phyloP scores from a whole-genome alignment of 2,888 invertebrate species.

The Campoletis raptor region DNA sequence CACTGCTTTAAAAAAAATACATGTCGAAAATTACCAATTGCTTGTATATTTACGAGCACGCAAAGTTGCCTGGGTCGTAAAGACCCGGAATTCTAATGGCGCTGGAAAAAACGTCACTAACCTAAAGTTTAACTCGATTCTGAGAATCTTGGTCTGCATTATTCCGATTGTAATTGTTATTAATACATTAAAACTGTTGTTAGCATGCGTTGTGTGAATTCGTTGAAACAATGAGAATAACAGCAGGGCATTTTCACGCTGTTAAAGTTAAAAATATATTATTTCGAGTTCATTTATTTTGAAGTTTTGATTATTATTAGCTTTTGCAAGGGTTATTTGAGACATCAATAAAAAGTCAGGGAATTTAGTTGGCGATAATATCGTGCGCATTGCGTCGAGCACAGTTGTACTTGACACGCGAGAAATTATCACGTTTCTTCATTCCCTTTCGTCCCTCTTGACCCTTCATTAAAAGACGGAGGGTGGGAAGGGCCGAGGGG shows the following conservation, averaged over 20 bases:
- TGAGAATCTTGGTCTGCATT: background rate
- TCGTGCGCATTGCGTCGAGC: constrained; percentile 37
- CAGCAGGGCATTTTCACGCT: background rate
- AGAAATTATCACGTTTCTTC: constrained; percentile 35
- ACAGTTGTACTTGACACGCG: constrained; percentile 34
- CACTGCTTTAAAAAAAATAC: background rate
- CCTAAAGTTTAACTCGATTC: background rate
- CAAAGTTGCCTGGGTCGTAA: background rate
- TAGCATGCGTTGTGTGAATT: background rate
- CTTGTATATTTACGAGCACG: background rate
- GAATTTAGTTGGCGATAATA: constrained; percentile 16
- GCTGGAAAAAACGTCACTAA: background rate
- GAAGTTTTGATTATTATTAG: background rate
- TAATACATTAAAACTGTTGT: background rate
- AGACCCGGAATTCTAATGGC: background rate
- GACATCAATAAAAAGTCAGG: constrained; percentile 19
- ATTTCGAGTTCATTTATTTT: background rate
- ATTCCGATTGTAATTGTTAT: background rate
- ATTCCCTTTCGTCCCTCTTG: background rate
- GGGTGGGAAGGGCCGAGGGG: background rate
- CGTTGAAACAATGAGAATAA: background rate
- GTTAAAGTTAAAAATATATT: background rate
- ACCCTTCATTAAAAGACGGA: constrained; percentile 43
- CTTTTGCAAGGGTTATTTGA: background rate
- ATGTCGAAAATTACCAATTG: background rate